A percentile compares a stretch with the other conserved stretches of the same genome.
Conservation (phyloP, 2,797 vertebrate species). For the Sebastiscus albofasciatus region DNA sequence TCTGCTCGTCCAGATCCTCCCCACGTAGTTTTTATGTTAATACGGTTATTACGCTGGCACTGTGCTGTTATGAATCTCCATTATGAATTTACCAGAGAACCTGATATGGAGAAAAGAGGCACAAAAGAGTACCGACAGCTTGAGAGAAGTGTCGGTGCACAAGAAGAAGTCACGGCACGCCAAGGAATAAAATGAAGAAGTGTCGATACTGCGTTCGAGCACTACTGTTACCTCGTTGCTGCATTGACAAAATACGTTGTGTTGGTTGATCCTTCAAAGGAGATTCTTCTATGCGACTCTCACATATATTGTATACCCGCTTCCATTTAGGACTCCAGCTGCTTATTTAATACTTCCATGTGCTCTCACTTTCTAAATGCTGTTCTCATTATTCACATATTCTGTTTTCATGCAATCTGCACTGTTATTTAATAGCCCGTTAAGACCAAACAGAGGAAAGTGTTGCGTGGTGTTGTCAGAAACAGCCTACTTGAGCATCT, state of each 20-base stretch:
- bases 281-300: conserved; percentile 7
- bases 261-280: neutral
- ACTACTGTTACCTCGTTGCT: neutral
- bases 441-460: conserved; percentile 24
- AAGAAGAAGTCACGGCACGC: too few species aligned
- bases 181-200: too few species aligned
- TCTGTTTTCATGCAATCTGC: conserved; percentile 36
- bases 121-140: too few species aligned
- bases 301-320: neutral
- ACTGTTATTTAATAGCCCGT: neutral
- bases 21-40: too few species aligned
- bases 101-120: too few species aligned
- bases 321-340: conserved; percentile 22
- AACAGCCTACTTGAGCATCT: conserved; percentile 49
- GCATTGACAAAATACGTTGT: neutral
- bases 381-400: conserved; percentile 26
- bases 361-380: conserved; percentile 23
- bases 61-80: too few species aligned
- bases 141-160: too few species aligned
- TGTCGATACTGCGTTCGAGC: too few species aligned
- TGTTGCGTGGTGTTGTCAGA: conserved; percentile 47
- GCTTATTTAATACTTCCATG: conserved; percentile 24
- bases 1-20: too few species aligned
- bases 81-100: too few species aligned
- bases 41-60: too few species aligned